phyloP scores from a whole-genome alignment of 2,113 vertebrate genomes.

The Tychaedon coryphoeus region DNA sequence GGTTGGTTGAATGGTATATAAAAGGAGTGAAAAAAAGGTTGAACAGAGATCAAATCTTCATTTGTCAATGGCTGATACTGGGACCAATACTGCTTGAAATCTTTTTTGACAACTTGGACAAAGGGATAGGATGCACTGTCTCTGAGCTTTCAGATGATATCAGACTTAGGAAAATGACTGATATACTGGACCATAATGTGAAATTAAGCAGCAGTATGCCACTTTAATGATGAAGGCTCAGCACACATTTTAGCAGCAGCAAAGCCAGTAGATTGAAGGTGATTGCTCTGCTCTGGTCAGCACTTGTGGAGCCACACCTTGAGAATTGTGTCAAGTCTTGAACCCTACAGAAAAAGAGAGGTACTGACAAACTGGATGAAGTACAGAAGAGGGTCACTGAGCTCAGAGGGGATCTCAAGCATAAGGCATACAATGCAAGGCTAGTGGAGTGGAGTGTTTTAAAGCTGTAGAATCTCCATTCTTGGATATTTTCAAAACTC shows the following conservation, averaged over 20 bases:
- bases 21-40: neutral
- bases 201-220: neutral
- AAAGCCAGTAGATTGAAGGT: neutral
- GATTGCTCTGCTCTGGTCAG: neutral
- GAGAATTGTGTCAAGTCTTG: neutral
- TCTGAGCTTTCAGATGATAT: neutral
- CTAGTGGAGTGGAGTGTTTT: neutral
- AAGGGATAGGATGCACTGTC: neutral
- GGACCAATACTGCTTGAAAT: neutral
- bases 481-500: neutral
- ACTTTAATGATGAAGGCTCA: neutral
- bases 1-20: neutral
- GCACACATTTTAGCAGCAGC: neutral
- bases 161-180: neutral
- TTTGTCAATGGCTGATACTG: neutral
- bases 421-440: neutral
- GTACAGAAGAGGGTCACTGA: neutral
- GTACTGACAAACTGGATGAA: neutral
- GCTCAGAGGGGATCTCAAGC: neutral
- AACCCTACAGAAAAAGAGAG: neutral
- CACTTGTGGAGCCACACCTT: neutral
- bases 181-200: neutral
- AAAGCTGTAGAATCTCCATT: neutral
- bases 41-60: neutral
- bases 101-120: neutral